Conservation (phyloP, 53 echinoderm and acorn worm genomes). For the Echinometra lucunter region DNA sequence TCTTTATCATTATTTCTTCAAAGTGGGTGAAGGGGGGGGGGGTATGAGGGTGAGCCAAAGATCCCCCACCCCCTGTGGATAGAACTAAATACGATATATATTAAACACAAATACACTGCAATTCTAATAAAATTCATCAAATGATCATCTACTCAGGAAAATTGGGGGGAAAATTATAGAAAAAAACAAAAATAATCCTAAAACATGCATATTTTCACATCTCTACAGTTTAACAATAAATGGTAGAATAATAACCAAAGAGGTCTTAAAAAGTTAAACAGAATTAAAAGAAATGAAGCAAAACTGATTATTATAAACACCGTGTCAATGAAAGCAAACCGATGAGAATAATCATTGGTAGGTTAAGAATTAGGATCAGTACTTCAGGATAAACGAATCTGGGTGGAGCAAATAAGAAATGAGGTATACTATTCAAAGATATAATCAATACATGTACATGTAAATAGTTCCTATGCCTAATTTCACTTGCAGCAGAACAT, state of each 20-base stretch:
- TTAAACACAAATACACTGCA: neutral
- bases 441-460: no score
- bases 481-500: no score
- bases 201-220: neutral
- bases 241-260: neutral
- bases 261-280: neutral
- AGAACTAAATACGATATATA: no score
- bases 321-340: neutral
- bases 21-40: no score
- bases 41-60: no score
- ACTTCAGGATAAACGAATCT: neutral
- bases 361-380: neutral
- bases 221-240: neutral
- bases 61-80: no score
- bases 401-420: no score
- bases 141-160: neutral
- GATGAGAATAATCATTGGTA: neutral
- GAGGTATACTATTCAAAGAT: no score
- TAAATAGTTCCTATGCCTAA: no score
- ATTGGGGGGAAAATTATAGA: no score
- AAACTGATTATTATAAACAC: neutral
- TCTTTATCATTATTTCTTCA: no score
- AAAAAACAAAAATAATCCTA: neutral
- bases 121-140: neutral
- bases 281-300: neutral